These are phyloP conservation scores for Nothura maculosa DNA, from an alignment of 2,797 vertebrate species.

Conservation along the genomic window DNA sequence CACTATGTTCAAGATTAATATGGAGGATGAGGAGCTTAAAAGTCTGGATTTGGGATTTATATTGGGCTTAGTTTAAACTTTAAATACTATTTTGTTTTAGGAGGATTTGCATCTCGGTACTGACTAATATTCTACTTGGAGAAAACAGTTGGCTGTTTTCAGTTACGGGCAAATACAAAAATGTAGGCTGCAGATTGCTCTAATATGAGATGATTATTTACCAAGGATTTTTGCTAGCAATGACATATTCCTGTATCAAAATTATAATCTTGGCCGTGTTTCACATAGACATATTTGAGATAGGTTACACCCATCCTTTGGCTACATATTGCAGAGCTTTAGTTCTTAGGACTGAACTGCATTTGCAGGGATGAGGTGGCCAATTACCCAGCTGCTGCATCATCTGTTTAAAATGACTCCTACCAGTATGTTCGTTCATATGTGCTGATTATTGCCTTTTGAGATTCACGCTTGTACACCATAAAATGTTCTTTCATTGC, in stretches of 20 bases:
- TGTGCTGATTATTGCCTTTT: background rate
- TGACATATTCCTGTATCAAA: background rate
- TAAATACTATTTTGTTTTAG: background rate
- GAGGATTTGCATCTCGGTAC: background rate
- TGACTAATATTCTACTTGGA: background rate
- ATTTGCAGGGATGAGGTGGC: slow-evolving; percentile 19
- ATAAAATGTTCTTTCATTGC: background rate
- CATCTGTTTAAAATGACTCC: slow-evolving; percentile 29
- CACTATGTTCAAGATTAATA: background rate
- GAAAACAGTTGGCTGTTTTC: background rate
- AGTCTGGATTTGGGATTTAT: background rate
- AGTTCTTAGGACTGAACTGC: background rate
- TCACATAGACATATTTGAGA: background rate
- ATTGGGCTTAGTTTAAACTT: background rate
- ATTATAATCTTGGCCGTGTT: slow-evolving; percentile 21
- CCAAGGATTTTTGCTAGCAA: slow-evolving; percentile 22
- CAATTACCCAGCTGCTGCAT: slow-evolving; percentile 17
- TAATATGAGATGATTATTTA: background rate
- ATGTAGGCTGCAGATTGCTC: background rate
- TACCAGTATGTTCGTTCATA: background rate
- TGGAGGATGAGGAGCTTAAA: background rate
- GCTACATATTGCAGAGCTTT: background rate
- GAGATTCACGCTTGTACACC: background rate
- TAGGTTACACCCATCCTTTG: slow-evolving; percentile 62
- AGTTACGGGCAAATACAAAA: background rate